A percentile compares a stretch with the other conserved stretches of the same genome.
phyloP scores from a whole-genome alignment of 2,888 invertebrate genomes.

The Cephus runcator region DNA sequence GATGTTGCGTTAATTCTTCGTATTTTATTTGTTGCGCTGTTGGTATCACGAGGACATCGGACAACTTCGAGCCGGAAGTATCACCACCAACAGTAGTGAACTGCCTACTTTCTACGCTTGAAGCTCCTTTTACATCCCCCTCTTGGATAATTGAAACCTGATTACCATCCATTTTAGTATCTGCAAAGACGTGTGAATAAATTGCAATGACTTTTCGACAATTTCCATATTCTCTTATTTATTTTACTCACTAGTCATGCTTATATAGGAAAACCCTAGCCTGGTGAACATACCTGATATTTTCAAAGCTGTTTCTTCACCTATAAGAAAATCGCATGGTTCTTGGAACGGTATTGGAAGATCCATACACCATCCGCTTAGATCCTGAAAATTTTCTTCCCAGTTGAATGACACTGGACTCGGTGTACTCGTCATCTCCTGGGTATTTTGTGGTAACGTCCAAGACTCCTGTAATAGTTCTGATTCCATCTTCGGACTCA shows the following conservation, averaged over 20 bases:
- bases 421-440: background rate
- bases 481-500: slow-evolving; percentile 50
- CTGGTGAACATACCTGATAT: slow-evolving; percentile 48
- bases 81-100: background rate
- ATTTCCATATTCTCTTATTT: background rate
- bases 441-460: slow-evolving; percentile 11
- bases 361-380: slow-evolving; percentile 70
- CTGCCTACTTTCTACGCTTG: background rate
- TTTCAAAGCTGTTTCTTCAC: slow-evolving; percentile 53
- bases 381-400: slow-evolving; percentile 78
- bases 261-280: background rate
- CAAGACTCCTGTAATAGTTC: slow-evolving; percentile 40
- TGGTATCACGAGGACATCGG: background rate
- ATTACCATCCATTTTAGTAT: slow-evolving; percentile 53
- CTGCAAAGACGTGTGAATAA: slow-evolving; percentile 33
- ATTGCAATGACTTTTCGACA: background rate
- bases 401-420: slow-evolving; percentile 38
- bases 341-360: slow-evolving; percentile 39
- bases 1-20: background rate
- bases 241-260: background rate
- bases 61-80: background rate
- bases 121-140: slow-evolving; percentile 36
- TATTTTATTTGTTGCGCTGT: background rate
- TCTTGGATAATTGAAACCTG: slow-evolving; percentile 48
- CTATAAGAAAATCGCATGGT: slow-evolving; percentile 60